Evolutionary conservation across 2,888 invertebrate species (phyloP).

Genomic region (Teleogryllus oceanicus): DNA sequence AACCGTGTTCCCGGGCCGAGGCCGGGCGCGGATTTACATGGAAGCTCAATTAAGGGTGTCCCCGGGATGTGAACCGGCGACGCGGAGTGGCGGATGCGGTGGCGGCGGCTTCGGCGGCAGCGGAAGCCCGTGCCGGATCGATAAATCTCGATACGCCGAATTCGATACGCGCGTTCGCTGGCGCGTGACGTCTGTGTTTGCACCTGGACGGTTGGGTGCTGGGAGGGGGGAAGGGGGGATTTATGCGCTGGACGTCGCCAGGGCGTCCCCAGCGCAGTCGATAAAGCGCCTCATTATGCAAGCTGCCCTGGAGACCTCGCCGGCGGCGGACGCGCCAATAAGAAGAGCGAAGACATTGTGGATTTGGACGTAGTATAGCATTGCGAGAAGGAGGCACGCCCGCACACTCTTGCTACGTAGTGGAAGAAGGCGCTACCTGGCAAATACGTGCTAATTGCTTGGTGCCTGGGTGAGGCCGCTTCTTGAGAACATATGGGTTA

Average conservation of each 20-base stretch:
- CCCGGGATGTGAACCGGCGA: slow-evolving; percentile 5
- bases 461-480: too few relatives aligned
- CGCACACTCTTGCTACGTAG: too few relatives aligned
- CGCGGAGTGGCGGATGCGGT: not conserved
- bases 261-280: not conserved
- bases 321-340: not conserved
- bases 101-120: not conserved
- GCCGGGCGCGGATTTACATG: not conserved
- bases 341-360: too few relatives aligned
- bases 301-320: not conserved
- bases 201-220: not conserved
- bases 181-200: slow-evolving; percentile 2
- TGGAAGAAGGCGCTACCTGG: too few relatives aligned
- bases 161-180: not conserved
- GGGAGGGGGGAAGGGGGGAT: not conserved
- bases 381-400: too few relatives aligned
- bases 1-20: not conserved
- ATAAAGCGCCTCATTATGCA: slow-evolving; percentile 3
- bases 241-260: not conserved
- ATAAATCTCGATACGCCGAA: not conserved
- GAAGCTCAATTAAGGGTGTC: not conserved
- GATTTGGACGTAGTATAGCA: too few relatives aligned
- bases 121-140: not conserved
- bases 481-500: too few relatives aligned
- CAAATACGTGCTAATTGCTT: too few relatives aligned